Evolutionary conservation across 2,888 invertebrate species (phyloP), one percentile per base, ranked within the genome.

Genomic region (Scaeva pyrastri): DNA sequence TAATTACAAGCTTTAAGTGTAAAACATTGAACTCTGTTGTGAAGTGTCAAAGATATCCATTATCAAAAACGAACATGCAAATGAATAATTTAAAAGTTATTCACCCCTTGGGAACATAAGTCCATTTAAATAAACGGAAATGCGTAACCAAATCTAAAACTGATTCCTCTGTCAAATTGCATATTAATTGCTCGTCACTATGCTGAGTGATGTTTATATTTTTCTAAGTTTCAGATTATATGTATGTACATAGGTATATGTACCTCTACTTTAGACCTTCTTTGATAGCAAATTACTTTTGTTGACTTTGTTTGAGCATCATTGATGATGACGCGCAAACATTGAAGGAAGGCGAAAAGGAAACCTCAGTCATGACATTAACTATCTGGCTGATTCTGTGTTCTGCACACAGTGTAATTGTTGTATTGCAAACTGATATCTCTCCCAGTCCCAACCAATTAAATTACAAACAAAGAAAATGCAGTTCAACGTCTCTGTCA

Each of bases 381-480:
- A 76, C 58, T 48, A 43, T 74, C 62, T 62, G 7, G 74, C 74
- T 84, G 74, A 41, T 58, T 82, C 66, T 83, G 31, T 11, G 43
- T 62, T 23, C 16, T 31, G 58, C 12, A 62, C 45, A 73, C 11
- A 41, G 31, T 31, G 8, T 71, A 36, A 66, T 83, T 78, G 62
- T 79, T 80, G 60, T 8, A 72, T 76, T 72, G 72, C 68, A 62
- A 85, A 76, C 80, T 77, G 81, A 85, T 81, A 85, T 81, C 80
- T 76, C 80, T 72, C 52, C 26, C 19, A 73, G n/a, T n/a, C 31
- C 31, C 3, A 31, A 76, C 76, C 81, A 81, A 85, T 76, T 81
- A 70, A 77, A 85, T 76, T 73, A 73, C 73, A 81, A 77, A 81
- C 85, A 85, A 85, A 81, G 85, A 76, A 77, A 76, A 72, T 85